Base-by-base conservation (phyloP, 2,797 vertebrate species). In the Cossypha dichroa region DNA sequence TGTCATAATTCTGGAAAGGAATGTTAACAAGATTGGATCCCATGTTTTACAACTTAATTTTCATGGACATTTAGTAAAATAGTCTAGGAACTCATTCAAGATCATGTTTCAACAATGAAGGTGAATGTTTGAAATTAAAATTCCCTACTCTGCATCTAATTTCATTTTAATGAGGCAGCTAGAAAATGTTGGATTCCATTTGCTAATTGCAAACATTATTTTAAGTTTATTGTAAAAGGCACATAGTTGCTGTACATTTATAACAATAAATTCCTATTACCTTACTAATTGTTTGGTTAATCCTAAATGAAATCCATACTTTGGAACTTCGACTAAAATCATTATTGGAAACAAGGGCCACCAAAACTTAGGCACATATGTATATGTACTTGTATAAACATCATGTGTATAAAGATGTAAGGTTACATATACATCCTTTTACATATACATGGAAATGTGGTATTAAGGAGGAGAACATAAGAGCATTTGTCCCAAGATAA, bases 91-190 rank as follows among this genome's bases (percentile, higher is more conserved):
- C 55, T 76, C 33, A 7, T 94, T 88, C 54, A 72, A 70, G 33
- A 94, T 60, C 8, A 2, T 66, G 73, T 62, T 81, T 55, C 51
- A 89, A 60, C 45, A 79, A 31, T 66, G 54, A 94, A 96, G 51
- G 29, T 63, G n/a, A 92, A 85, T 93, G 15, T 75, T 96, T 79
- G 75, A 38, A 96, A 74, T 95, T 92, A 87, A 81, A 96, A 96
- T 93, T 88, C 89, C 49, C 13, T 91, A 45, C 9, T 13, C 29
- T 91, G 22, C 20, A 84, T 67, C 41, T 96, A 83, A 68, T 93
- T 96, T 85, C 22, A 45, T 86, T 95, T 93, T 95, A 90, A 93
- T 91, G 34, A 55, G 77, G 56, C 22, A 73, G 21, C 72, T 94
- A 80, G 28, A 90, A 95, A 90, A 84, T 51, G 6, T 25, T 88